phyloP scores from a whole-genome alignment of 1,140 invertebrate genomes.

The Heliconius hermathena region DNA sequence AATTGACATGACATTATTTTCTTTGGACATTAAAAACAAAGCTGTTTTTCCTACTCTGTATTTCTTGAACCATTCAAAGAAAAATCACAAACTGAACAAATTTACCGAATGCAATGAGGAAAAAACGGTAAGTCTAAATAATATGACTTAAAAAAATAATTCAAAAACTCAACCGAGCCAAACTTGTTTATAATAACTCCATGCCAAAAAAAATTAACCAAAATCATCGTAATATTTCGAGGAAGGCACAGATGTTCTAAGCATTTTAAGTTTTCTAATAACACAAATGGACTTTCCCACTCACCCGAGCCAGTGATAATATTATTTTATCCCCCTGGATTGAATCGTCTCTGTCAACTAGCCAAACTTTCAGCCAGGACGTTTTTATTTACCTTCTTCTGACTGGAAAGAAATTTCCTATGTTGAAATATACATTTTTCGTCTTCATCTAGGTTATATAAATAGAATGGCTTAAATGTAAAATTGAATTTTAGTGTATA shows the following conservation, averaged over 20 bases:
- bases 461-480: neutral
- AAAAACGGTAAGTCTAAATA: conserved; percentile 14
- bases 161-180: conserved; percentile 17
- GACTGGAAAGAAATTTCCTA: conserved; percentile 43
- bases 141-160: conserved; percentile 18
- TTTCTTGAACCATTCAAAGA: conserved; percentile 6
- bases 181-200: neutral
- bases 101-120: neutral
- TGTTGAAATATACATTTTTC: conserved; percentile 40
- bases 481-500: neutral
- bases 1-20: too few relatives aligned
- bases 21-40: too few relatives aligned
- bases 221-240: conserved; percentile 40
- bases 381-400: conserved; percentile 60
- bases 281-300: conserved; percentile 65
- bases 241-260: conserved; percentile 54
- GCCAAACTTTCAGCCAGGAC: conserved; percentile 53
- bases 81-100: neutral
- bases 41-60: too few relatives aligned
- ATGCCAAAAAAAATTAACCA: conserved; percentile 37
- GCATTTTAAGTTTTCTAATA: conserved; percentile 64
- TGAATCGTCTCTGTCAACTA: conserved; percentile 61
- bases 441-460: conserved; percentile 23
- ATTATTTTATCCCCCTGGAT: conserved; percentile 64
- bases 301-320: conserved; percentile 59